Percentiles rank a stretch among this genome's conserved stretches.
Conservation (phyloP, 2,888 invertebrate genomes). For the Acrocera orbiculus region DNA sequence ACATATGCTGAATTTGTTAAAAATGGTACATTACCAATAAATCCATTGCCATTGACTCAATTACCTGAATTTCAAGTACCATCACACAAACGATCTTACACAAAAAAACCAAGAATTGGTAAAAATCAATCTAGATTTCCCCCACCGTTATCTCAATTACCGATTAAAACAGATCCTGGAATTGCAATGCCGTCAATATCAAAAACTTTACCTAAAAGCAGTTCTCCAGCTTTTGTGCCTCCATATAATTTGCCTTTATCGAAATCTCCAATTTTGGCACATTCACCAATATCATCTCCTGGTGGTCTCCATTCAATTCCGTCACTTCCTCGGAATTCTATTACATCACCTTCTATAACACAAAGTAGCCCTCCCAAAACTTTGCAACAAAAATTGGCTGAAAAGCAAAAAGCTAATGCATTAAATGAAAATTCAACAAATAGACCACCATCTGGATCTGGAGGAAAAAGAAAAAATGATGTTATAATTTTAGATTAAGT, state of each 20-base stretch:
- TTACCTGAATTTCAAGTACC: constrained; percentile 13
- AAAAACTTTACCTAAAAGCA: constrained; percentile 3
- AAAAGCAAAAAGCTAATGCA: constrained; percentile 35
- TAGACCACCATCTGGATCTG: constrained; percentile 9
- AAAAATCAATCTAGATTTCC: constrained; percentile 12
- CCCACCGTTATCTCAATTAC: constrained; percentile 2
- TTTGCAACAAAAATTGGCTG: constrained; percentile 48
- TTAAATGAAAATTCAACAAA: constrained; percentile 14
- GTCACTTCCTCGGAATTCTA: constrained; percentile 5
- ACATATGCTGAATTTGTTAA: constrained; percentile 15
- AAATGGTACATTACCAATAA: constrained; percentile 9
- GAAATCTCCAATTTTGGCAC: constrained; percentile 9
- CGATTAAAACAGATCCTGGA: not conserved
- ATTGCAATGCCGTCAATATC: constrained; percentile 1
- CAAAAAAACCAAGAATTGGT: constrained; percentile 13
- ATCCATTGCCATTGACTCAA: constrained; percentile 12
- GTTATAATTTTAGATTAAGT: constrained; percentile 19
- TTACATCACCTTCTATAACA: constrained; percentile 8
- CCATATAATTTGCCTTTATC: constrained; percentile 8
- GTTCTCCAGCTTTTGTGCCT: constrained; percentile 6
- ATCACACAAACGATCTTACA: constrained; percentile 13
- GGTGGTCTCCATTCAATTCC: not conserved
- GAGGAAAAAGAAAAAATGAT: constrained; percentile 14
- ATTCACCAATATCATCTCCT: constrained; percentile 6
- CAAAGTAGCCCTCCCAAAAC: constrained; percentile 43